Evolutionary conservation across 2,888 invertebrate genomes (phyloP).

Genomic region (Sarcophaga rosellei): DNA sequence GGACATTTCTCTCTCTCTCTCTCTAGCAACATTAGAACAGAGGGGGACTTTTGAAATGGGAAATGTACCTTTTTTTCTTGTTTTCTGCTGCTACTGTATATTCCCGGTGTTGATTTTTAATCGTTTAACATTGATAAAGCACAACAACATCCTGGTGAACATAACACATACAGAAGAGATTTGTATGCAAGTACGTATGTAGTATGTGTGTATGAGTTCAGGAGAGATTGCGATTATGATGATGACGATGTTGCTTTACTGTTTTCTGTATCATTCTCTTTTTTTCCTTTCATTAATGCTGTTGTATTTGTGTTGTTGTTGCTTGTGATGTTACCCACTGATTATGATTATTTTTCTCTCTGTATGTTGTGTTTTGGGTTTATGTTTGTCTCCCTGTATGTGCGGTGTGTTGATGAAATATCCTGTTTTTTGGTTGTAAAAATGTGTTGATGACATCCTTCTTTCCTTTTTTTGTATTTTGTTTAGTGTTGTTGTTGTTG

Average conservation of each 20-base stretch:
- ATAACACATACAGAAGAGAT: neutral
- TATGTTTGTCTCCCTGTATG: neutral
- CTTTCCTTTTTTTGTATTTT: conserved; percentile 28
- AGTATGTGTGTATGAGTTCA: neutral
- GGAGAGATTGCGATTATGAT: conserved; percentile 39
- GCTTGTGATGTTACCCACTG: conserved; percentile 68
- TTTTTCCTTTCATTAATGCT: conserved; percentile 60
- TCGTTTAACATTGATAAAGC: conserved; percentile 68
- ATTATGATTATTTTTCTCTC: conserved; percentile 31
- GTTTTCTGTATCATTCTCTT: conserved; percentile 69
- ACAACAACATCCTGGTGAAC: conserved; percentile 51
- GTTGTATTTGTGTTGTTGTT: conserved; percentile 47
- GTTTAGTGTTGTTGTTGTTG: too few relatives aligned
- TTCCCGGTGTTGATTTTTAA: conserved; percentile 62
- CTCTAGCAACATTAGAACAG: neutral
- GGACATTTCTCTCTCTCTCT: neutral
- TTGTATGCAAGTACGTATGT: neutral
- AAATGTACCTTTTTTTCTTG: conserved; percentile 52
- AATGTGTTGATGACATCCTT: conserved; percentile 78
- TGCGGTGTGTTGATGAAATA: conserved; percentile 56
- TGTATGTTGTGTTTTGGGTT: neutral
- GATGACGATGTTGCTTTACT: conserved; percentile 55
- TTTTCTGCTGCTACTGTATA: neutral
- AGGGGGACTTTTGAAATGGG: conserved; percentile 37
- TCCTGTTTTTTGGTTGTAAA: conserved; percentile 59